Evolutionary conservation across 2,888 invertebrate genomes (phyloP).

Genomic region (Acanthoscelides obtectus): DNA sequence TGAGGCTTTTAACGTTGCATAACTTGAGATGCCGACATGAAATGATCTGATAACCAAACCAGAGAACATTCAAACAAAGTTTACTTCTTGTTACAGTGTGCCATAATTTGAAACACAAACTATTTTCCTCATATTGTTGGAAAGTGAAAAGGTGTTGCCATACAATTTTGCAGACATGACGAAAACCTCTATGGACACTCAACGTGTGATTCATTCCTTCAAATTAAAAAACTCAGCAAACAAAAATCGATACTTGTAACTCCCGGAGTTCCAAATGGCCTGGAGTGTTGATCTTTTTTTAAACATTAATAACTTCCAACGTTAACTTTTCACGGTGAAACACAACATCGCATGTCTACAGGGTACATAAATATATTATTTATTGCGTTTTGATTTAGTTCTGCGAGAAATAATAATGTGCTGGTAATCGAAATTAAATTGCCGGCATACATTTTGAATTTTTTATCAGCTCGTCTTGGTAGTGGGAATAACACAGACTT

Average conservation of each 20-base stretch:
- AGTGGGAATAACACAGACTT: background rate
- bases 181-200: background rate
- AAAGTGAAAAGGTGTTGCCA: too few species aligned
- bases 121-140: too few species aligned
- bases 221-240: background rate
- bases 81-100: too few species aligned
- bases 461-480: background rate
- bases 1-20: too few species aligned
- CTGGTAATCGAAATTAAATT: background rate
- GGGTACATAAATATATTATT: background rate
- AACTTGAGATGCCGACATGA: too few species aligned
- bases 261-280: background rate
- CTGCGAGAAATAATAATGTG: background rate
- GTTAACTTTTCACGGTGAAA: background rate
- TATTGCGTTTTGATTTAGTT: background rate
- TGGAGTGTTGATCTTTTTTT: background rate
- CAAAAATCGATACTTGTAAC: background rate
- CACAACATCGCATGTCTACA: background rate
- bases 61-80: too few species aligned
- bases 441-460: background rate
- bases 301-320: background rate
- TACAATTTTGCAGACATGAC: too few species aligned
- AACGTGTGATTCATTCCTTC: background rate
- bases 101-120: too few species aligned
- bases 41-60: too few species aligned